Base-by-base conservation (phyloP, 2,888 invertebrate genomes). In the Pristionchus japonicus region DNA sequence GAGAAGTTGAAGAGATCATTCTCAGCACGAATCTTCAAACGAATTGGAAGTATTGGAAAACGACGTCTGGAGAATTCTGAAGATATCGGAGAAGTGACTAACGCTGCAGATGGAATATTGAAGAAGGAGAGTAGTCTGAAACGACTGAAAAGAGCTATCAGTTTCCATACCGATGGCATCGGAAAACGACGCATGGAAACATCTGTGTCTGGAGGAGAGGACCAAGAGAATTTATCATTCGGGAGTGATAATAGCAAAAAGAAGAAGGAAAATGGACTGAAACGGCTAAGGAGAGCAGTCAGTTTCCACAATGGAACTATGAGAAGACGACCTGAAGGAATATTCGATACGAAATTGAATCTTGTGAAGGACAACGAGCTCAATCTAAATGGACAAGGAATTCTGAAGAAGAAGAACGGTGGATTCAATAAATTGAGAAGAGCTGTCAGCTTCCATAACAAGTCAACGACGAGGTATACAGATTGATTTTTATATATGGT, bases 391-490 rank as follows among this genome's bases (percentile, higher is more conserved):
- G 57, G 57, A 57, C n/a, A 23, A 9, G 57, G 57, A n/a, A 57
- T 57, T 57, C 57, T 57, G 57, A 57, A 57, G 57, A 57, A 77
- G 77, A 43, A n/a, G 70, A n/a, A 1, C 3, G 6, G 47, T 2
- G 34, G 43, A 4, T 40, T 40, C 27, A 77, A n/a, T n/a, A n/a
- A 57, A 6, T 9, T 77, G 20, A 77, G 43, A 6, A 77, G 77
- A 7, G 77, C 77, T 13, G 77, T 77, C 27, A 77, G 77, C 77
- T 77, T 77, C 77, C 77, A 77, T 13, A 43, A 31, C n/a, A 43
- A 77, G 17, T 40, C 77, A 3, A 43, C 37, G 2, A 77, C 27
- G 43, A 77, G 77, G 77, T 77, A n/a, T 6, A 34, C n/a, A n/a
- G n/a, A n/a, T n/a, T n/a, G n/a, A n/a, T n/a, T n/a, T n/a, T n/a